phyloP scores from a whole-genome alignment of 2,797 vertebrate species.

The Monodelphis domestica region DNA sequence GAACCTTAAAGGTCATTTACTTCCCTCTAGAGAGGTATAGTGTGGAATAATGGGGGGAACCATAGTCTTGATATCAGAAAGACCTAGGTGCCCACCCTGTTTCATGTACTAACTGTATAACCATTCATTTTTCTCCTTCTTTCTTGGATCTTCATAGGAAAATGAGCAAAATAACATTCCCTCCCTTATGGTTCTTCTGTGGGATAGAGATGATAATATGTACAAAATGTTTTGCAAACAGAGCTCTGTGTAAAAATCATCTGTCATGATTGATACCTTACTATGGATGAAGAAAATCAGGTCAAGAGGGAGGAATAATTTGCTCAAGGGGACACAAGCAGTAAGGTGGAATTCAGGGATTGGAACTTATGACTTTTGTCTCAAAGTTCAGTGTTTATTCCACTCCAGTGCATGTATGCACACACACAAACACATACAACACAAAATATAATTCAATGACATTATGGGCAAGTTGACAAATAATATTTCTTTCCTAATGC shows the following conservation, averaged over 20 bases:
- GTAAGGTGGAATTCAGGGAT: not conserved
- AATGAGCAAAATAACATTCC: not conserved
- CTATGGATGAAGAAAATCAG: slow-evolving; percentile 41
- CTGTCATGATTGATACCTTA: not conserved
- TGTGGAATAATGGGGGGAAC: not conserved
- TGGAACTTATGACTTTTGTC: not conserved
- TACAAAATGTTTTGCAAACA: not conserved
- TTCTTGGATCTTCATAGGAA: not conserved
- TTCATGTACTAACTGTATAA: not conserved
- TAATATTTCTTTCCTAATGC: slow-evolving; percentile 69
- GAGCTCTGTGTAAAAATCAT: not conserved
- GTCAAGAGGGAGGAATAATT: not conserved
- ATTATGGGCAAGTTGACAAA: slow-evolving; percentile 50
- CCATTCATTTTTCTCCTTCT: not conserved
- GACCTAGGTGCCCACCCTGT: not conserved
- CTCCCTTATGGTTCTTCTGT: not conserved
- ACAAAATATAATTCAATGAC: not conserved
- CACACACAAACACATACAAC: not conserved
- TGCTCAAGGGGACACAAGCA: not conserved
- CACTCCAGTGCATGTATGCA: not conserved
- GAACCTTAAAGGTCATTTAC: not conserved
- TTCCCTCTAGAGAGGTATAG: not conserved
- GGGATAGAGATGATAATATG: not conserved
- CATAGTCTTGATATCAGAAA: not conserved
- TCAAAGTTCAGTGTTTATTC: not conserved